Percentiles rank a stretch among this genome's conserved stretches.
phyloP scores from a whole-genome alignment of 2,797 vertebrate genomes.

The Chaetodon trifasciatus region DNA sequence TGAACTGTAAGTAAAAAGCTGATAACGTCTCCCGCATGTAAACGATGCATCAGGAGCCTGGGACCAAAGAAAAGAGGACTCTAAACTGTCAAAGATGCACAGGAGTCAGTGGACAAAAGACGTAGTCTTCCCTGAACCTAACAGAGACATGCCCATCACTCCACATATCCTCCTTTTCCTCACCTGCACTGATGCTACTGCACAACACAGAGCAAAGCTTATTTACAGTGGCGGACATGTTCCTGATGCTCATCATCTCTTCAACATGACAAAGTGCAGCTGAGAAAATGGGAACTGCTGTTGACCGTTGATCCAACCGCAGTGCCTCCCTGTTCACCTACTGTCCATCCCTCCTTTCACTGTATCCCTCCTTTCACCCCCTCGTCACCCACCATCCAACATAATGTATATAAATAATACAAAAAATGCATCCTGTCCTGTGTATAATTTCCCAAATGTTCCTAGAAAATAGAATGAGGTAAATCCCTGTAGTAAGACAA shows the following conservation, averaged over 20 bases:
- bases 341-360: neutral
- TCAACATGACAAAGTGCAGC: constrained; percentile 30
- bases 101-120: neutral
- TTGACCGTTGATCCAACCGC: neutral
- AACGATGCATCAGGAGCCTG: constrained; percentile 15
- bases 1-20: constrained; percentile 12
- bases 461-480: constrained; percentile 70
- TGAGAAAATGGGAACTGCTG: constrained; percentile 43
- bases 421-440: constrained; percentile 23
- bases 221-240: constrained; percentile 47
- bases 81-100: constrained; percentile 4
- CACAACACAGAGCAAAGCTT: constrained; percentile 29
- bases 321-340: neutral
- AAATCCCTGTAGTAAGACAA: constrained; percentile 69
- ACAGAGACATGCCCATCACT: constrained; percentile 14
- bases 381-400: constrained; percentile 20
- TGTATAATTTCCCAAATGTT: constrained; percentile 16
- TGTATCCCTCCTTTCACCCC: neutral
- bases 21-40: constrained; percentile 21
- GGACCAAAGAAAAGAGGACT: constrained; percentile 8
- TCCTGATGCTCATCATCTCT: neutral
- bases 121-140: neutral
- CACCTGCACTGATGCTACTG: constrained; percentile 33
- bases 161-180: constrained; percentile 11
- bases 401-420: constrained; percentile 45